Base-by-base conservation (phyloP, 2,888 invertebrate genomes). In the Lasioglossum marginatum region DNA sequence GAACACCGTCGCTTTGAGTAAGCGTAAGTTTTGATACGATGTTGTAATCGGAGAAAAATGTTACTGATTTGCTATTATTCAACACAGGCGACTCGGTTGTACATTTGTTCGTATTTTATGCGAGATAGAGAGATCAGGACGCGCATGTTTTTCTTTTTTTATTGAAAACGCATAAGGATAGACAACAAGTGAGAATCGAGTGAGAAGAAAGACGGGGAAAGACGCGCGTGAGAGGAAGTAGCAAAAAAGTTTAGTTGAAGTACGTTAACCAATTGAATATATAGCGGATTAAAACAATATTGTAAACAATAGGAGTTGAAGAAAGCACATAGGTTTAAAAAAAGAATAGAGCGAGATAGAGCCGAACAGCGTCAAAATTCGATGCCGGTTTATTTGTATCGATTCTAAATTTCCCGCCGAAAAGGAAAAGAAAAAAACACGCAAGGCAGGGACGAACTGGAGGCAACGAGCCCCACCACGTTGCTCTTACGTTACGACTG, bases 241-340 rank as follows among this genome's bases (percentile, higher is more conserved):
- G 66, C 19, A 66, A 66, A 66, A 74, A 75, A 48, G 68, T 79
- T 60, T 74, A 81, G 57, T 77, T 77, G n/a, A 80, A 68, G 34
- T 57, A 82, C 68, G 52, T 79, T 82, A 52, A 74, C 52, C 48
- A 43, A 81, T 70, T 37, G 68, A 60, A 76, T 60, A 60, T 72
- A 75, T 45, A 68, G 68, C 14, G 70, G 60, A 80, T 60, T 72
- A 31, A 75, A 27, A 63, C 27, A 43, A 76, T 76, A 76, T 63
- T 63, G 60, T 63, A 45, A 63, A 63, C 60, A 23, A 43, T 76
- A 63, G 76, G 31, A 63, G 60, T 60, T 76, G 68, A 68, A 40
- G 68, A 37, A 40, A 76, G 63, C 31, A 63, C 16, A 52, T 79
- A 79, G 82, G 66, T 68, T 52, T 66, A 57, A 52, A 79, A 52